Base-by-base conservation (phyloP, 1,140 invertebrate species). In the Branchinecta lynchi region DNA sequence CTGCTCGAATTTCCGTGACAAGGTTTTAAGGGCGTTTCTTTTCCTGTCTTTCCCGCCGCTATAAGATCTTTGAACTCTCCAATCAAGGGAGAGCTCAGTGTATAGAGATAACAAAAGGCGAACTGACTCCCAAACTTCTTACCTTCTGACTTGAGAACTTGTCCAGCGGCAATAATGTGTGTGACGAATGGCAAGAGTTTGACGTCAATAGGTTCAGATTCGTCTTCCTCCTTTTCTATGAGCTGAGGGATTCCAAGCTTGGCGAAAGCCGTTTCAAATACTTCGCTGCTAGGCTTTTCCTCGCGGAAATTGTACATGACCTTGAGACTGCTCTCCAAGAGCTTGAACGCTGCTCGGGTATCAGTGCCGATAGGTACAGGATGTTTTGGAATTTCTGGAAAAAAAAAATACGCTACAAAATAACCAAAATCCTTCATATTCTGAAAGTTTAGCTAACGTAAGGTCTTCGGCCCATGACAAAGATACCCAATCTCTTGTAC, bases 111-210 rank as follows among this genome's bases (percentile, higher is more conserved):
- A 1, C 32, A 32, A 32, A 32, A 32, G 32, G 32, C 32, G 1
- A 32, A 32, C 32, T 3, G 32, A 32, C 32, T 32, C 32, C 32
- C 32, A 32, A 32, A 32, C 32, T 60, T 15, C 51, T 15, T 15
- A 60, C 51, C 51, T 60, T 60, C 51, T 15, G 51, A 60, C 6
- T 60, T 60, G 17, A 60, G 12, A 60, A 60, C 17, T 15, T 60
- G 12, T 60, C 51, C 51, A 60, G 51, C 51, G 6, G 51, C 51
- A 60, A 60, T 60, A 3, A 60, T 60, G 6, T 60, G 51, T 1
- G 51, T 60, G 51, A 60, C 51, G 51, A 60, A 60, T 20, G 51
- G 51, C 6, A 60, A 20, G 17, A 60, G 51, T 60, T 60, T 60
- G 51, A 60, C 51, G 17, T 60, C 51, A 60, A 60, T 12, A 60